Conservation (phyloP, 2,797 vertebrate species). For the Chelon auratus region DNA sequence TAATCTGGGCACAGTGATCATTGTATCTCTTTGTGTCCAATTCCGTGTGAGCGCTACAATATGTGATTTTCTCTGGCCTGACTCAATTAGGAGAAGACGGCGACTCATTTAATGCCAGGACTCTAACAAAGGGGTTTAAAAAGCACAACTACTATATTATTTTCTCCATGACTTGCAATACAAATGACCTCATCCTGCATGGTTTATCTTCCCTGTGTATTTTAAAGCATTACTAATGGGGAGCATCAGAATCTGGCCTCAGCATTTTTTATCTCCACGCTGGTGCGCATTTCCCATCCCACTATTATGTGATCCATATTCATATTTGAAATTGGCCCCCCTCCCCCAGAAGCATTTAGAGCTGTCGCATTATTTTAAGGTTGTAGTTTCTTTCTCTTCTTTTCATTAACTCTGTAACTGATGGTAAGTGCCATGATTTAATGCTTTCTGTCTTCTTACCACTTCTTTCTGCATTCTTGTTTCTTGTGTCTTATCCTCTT, state of each 20-base stretch:
- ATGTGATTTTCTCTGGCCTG: conserved; percentile 45
- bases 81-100: conserved; percentile 46
- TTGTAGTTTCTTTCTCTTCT: conserved; percentile 54
- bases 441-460: conserved; percentile 66
- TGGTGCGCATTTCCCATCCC: conserved; percentile 50
- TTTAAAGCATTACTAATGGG: conserved; percentile 75
- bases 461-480: conserved; percentile 65
- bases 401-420: conserved; percentile 56
- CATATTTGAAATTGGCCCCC: conserved; percentile 55
- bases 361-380: conserved; percentile 51
- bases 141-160: conserved; percentile 51
- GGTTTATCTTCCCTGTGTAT: conserved; percentile 75
- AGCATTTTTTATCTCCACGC: conserved; percentile 57
- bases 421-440: conserved; percentile 73
- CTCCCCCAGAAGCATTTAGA: conserved; percentile 45
- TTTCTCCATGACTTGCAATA: conserved; percentile 69
- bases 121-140: conserved; percentile 44
- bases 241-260: conserved; percentile 67
- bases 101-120: conserved; percentile 57
- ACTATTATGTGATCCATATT: conserved; percentile 66
- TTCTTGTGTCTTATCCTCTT: conserved; percentile 74
- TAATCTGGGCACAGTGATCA: conserved; percentile 28
- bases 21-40: conserved; percentile 33
- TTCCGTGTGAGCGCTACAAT: conserved; percentile 25
- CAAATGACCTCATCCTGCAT: conserved; percentile 73